Evolutionary conservation across 2,888 invertebrate species (phyloP).

Genomic region (Lapara coniferarum): DNA sequence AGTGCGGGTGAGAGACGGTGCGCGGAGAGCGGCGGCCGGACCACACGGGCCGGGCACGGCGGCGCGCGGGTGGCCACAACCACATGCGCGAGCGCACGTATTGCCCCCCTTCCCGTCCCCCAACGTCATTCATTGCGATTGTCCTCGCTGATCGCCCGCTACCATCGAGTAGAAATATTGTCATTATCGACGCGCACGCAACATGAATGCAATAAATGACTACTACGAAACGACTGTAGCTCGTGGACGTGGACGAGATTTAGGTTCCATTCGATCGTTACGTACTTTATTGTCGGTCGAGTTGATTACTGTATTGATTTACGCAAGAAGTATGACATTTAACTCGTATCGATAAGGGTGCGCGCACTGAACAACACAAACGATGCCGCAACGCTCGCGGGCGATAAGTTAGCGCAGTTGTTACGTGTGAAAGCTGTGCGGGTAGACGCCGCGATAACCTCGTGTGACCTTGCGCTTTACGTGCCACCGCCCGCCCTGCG

Average conservation of each 20-base stretch:
- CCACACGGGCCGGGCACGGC: constrained; percentile 83
- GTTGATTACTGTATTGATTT: constrained; percentile 49
- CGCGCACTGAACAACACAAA: constrained; percentile 24
- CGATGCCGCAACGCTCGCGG: constrained; percentile 30
- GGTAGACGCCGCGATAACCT: constrained; percentile 65
- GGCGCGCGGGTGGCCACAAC: constrained; percentile 82
- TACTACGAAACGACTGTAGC: constrained; percentile 52
- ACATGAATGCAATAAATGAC: constrained; percentile 70
- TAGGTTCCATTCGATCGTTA: constrained; percentile 53
- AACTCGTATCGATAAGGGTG: constrained; percentile 18
- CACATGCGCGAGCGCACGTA: constrained; percentile 78
- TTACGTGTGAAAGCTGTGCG: constrained; percentile 64
- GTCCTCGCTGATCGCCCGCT: constrained; percentile 74
- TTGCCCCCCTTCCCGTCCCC: constrained; percentile 56
- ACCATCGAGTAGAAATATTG: constrained; percentile 79
- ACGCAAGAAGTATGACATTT: constrained; percentile 42
- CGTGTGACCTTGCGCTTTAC: constrained; percentile 64
- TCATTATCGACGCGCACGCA: constrained; percentile 78
- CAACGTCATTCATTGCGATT: constrained; percentile 83
- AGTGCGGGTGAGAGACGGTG: constrained; percentile 50
- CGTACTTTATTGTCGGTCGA: constrained; percentile 46
- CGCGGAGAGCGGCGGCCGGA: constrained; percentile 65
- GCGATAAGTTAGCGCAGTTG: constrained; percentile 44
- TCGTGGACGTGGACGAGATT: constrained; percentile 54
- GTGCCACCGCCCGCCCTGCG: constrained; percentile 46